phyloP scores from a whole-genome alignment of 2,797 vertebrate genomes.

The Coregonus sp. region DNA sequence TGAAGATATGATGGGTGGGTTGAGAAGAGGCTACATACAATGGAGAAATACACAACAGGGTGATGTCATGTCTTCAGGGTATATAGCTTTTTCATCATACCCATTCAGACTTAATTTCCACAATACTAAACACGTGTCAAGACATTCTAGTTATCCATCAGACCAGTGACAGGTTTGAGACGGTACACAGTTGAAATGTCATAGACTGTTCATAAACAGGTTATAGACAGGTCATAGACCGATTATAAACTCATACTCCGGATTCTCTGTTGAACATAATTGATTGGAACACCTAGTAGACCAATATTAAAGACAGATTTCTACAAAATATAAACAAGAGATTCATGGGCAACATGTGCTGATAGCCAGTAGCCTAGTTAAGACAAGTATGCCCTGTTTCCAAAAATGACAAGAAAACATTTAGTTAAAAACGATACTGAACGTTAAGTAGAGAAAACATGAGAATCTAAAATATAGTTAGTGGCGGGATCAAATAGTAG shows the following conservation, averaged over 20 bases:
- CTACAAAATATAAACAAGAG: slow-evolving; percentile 1
- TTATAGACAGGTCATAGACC: slow-evolving; percentile 8
- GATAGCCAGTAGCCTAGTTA: slow-evolving; percentile 44
- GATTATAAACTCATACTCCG: slow-evolving; percentile 18
- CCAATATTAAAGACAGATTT: slow-evolving; percentile 16
- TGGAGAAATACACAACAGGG: slow-evolving; percentile 37
- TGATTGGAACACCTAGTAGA: not conserved
- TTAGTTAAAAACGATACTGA: slow-evolving; percentile 33
- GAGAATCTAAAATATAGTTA: slow-evolving; percentile 44
- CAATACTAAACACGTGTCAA: slow-evolving; percentile 12
- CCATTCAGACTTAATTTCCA: slow-evolving; percentile 10
- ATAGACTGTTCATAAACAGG: not conserved
- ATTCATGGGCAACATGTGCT: slow-evolving; percentile 38
- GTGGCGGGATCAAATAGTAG: slow-evolving; percentile 36
- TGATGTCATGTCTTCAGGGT: not conserved
- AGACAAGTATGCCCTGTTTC: slow-evolving; percentile 52
- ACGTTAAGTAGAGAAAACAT: slow-evolving; percentile 41
- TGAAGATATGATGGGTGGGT: slow-evolving; percentile 34
- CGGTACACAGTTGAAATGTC: not conserved
- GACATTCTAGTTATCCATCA: not conserved
- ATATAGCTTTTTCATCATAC: slow-evolving; percentile 54
- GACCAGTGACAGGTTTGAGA: slow-evolving; percentile 1
- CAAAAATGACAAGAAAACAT: slow-evolving; percentile 50
- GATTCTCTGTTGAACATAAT: slow-evolving; percentile 21
- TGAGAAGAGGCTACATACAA: slow-evolving; percentile 59